Conservation (phyloP, 2,113 vertebrate species). For the Callorhinus ursinus region DNA sequence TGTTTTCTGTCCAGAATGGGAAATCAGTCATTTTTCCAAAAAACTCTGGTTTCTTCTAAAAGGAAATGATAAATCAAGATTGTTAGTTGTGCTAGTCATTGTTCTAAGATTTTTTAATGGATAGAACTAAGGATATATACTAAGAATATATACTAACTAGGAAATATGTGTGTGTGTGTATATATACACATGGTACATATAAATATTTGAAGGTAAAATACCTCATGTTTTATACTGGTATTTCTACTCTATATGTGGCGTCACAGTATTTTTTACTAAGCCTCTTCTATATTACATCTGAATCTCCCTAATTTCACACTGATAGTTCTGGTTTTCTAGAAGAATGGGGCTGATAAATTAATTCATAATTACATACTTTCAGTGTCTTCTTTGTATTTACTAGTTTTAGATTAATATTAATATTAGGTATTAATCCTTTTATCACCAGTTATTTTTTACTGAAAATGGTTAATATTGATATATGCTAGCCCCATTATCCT, state of each 20-base stretch:
- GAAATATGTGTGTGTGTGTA: background rate
- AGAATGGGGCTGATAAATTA: background rate
- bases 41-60: background rate
- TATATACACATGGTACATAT: background rate
- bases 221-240: background rate
- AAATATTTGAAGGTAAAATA: background rate
- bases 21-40: background rate
- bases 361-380: background rate
- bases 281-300: background rate
- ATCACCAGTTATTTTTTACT: background rate
- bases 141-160: background rate
- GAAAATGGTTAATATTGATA: background rate
- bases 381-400: background rate
- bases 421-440: background rate
- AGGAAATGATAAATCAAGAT: background rate
- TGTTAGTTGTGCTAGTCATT: background rate
- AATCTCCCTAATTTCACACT: background rate
- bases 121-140: background rate
- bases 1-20: background rate
- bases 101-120: constrained; percentile 1
- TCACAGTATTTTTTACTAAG: background rate
- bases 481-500: background rate
- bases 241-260: background rate
- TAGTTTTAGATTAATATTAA: background rate
- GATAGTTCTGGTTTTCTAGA: background rate